phyloP scores from a whole-genome alignment of 2,888 invertebrate genomes.

The Spilosoma lubricipeda region DNA sequence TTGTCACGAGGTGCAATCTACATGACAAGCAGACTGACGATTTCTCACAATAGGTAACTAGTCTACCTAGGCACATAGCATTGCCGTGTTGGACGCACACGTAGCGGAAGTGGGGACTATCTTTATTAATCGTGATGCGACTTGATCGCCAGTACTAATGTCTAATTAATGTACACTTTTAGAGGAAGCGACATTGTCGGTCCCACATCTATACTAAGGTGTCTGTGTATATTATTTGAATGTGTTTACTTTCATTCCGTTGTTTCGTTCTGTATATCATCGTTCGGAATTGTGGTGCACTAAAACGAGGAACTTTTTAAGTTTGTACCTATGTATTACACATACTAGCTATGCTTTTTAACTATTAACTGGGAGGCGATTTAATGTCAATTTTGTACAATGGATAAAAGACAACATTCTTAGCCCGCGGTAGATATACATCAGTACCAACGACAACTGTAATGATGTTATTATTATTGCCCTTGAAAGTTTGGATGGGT shows the following conservation, averaged over 20 bases:
- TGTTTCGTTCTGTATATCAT: background rate
- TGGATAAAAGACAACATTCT: background rate
- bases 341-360: background rate
- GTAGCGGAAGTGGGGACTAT: constrained; percentile 63
- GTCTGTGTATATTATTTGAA: constrained; percentile 43
- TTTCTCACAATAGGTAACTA: constrained; percentile 21
- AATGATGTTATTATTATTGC: constrained; percentile 64
- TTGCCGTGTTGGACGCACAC: constrained; percentile 57
- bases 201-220: constrained; percentile 40
- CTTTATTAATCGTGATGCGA: constrained; percentile 64
- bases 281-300: background rate
- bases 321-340: background rate
- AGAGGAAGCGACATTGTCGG: constrained; percentile 58
- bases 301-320: background rate
- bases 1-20: constrained; percentile 39
- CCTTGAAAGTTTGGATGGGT: constrained; percentile 73
- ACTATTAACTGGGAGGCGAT: background rate
- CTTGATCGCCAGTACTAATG: constrained; percentile 48
- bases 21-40: constrained; percentile 33
- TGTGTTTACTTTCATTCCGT: constrained; percentile 13
- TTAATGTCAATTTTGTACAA: background rate
- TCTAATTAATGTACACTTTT: constrained; percentile 47
- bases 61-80: constrained; percentile 13
- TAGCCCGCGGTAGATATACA: background rate
- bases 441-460: constrained; percentile 24